Evolutionary conservation across 2,797 vertebrate genomes (phyloP), one percentile per base, ranked within the genome.

Genomic region (Eurystomus glaucurus): DNA sequence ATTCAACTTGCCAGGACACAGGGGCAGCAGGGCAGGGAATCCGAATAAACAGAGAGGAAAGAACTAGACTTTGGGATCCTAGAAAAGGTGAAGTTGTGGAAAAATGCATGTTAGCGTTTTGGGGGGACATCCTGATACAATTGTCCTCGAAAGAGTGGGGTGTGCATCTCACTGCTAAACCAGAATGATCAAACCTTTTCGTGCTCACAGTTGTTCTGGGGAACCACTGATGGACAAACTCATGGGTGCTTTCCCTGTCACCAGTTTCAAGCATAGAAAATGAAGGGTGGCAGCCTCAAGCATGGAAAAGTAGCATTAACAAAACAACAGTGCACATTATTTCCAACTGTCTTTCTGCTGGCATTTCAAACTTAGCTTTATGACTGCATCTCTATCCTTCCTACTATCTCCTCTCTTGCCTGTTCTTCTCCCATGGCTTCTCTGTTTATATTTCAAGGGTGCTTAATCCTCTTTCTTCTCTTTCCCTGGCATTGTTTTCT

Each of bases 91-190:
- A 58, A 65, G 55, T 14, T 65, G 12, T 35, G 35, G 22, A 43
- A 55, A 81, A 85, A 66, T 6, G 3, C 22, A 6, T 31, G 6
- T 51, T 66, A 69, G 8, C 22, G 31, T 79, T 79, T 79, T 70
- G 19, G 23, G 10, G 7, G 9, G 9, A 21, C 46, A 33, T 20
- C 35, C 29, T 50, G 41, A 39, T 50, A 10, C 22, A 26, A 1
- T 50, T 51, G 65, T 76, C 31, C 37, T 80, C 2, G 1, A 54
- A 57, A 75, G 41, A 33, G 14, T 17, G 8, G 0, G 0, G 7
- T 7, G 18, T 11, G 11, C 14, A 39, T 61, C 37, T 83, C 26
- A 12, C 39, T 0, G 2, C 48, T 80, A 23, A 70, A 83, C 4
- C 39, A 70, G 17, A 61, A 2, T 1, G 2, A 25, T 66, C 33